A percentile compares a stretch with the other conserved stretches of the same genome.
Conservation (phyloP, 2,797 vertebrate species). For the Petrocephalus schoutedeni region DNA sequence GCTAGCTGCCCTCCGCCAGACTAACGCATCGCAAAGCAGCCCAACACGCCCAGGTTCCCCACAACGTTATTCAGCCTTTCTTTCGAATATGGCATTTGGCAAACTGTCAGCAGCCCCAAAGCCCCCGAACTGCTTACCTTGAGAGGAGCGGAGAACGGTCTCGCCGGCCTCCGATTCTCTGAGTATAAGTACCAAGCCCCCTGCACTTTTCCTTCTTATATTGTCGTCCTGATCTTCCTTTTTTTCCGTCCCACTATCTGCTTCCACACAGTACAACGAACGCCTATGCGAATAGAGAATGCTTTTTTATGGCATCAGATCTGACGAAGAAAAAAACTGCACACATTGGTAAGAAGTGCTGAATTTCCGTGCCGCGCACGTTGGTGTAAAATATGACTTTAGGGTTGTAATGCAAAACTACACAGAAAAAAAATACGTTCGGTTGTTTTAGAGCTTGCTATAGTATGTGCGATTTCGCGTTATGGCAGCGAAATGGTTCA, state of each 20-base stretch:
- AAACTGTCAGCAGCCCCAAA: not conserved
- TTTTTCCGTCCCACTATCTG: not conserved
- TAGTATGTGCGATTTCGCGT: constrained; percentile 8
- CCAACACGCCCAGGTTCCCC: not conserved
- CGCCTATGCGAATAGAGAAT: not conserved
- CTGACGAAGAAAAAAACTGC: not conserved
- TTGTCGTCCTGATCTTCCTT: not conserved
- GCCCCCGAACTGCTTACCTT: constrained; percentile 16
- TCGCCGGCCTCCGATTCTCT: not conserved
- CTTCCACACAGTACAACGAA: not conserved
- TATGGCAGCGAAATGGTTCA: constrained; percentile 6
- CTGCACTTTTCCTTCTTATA: constrained; percentile 16
- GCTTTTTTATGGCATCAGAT: not conserved
- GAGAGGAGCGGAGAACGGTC: not conserved
- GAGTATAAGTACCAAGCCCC: not conserved
- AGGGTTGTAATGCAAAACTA: not conserved
- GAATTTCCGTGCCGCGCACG: not conserved
- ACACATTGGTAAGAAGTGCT: constrained; percentile 3
- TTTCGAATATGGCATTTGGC: constrained; percentile 1
- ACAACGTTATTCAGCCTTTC: not conserved
- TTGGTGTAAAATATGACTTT: not conserved
- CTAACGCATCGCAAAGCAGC: not conserved
- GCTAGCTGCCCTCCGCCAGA: not conserved
- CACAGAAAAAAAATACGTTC: not conserved
- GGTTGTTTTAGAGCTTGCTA: not conserved